Conservation (phyloP, 2,888 invertebrate genomes). For the Brachyptera risi region DNA sequence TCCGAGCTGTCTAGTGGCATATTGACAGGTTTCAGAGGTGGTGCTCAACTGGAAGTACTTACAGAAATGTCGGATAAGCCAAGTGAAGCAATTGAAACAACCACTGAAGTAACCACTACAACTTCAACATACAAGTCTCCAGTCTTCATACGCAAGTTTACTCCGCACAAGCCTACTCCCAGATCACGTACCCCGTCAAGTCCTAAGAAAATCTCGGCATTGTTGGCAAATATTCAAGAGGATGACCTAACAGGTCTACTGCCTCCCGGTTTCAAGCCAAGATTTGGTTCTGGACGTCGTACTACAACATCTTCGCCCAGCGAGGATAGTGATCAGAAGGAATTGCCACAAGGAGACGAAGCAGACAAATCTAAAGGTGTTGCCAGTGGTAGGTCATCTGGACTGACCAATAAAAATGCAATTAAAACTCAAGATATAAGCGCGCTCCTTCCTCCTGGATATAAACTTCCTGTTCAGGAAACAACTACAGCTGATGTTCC, state of each 20-base stretch:
- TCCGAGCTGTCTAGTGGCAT: slow-evolving; percentile 78
- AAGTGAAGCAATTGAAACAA: neutral
- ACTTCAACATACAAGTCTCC: slow-evolving; percentile 42
- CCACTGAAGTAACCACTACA: slow-evolving; percentile 26
- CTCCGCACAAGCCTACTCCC: slow-evolving; percentile 32
- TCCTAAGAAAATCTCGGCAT: slow-evolving; percentile 34
- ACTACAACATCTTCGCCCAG: slow-evolving; percentile 29
- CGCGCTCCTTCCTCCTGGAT: slow-evolving; percentile 64
- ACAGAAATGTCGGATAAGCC: slow-evolving; percentile 34
- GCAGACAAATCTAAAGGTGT: slow-evolving; percentile 50
- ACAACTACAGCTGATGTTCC: slow-evolving; percentile 5
- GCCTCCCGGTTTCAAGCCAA: slow-evolving; percentile 55
- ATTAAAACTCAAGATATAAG: slow-evolving; percentile 54
- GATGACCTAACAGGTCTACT: slow-evolving; percentile 59
- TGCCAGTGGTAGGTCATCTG: slow-evolving; percentile 51
- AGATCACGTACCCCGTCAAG: slow-evolving; percentile 35
- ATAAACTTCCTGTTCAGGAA: slow-evolving; percentile 48
- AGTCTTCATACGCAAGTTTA: slow-evolving; percentile 37
- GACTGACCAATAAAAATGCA: slow-evolving; percentile 43
- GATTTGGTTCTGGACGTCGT: slow-evolving; percentile 35
- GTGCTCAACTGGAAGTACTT: slow-evolving; percentile 53
- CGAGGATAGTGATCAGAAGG: neutral
- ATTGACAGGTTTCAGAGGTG: slow-evolving; percentile 62
- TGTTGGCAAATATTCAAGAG: slow-evolving; percentile 43
- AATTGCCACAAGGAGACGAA: slow-evolving; percentile 26